Percentiles rank a stretch among this genome's conserved stretches.
Conservation (phyloP, 1,140 invertebrate genomes). For the Daktulosphaira vitifoliae region DNA sequence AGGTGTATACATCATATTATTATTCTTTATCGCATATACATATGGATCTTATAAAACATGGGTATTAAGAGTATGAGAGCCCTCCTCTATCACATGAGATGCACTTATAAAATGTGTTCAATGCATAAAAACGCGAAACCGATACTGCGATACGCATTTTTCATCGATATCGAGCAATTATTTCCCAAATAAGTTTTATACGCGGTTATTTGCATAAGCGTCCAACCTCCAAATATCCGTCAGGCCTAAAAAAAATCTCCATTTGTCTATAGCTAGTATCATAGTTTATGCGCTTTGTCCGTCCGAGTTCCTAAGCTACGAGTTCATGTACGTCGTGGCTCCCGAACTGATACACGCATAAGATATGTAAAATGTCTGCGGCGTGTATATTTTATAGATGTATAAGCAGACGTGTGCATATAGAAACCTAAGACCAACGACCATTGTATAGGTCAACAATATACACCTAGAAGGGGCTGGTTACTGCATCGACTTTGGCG, state of each 20-base stretch:
- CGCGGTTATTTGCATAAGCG: too few species aligned
- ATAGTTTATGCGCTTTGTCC: slow-evolving; percentile 13
- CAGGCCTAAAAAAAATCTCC: too few species aligned
- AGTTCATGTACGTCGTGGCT: not conserved
- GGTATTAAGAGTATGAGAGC: too few species aligned
- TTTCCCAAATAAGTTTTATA: not conserved
- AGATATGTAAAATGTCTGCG: not conserved
- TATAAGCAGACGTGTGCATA: not conserved
- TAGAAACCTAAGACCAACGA: slow-evolving; percentile 13
- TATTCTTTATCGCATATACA: not conserved
- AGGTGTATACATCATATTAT: not conserved
- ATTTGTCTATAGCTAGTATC: slow-evolving; percentile 9
- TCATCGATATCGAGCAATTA: not conserved
- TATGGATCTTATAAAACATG: too few species aligned
- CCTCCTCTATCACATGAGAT: too few species aligned
- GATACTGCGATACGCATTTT: not conserved
- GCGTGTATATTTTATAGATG: not conserved
- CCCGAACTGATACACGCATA: slow-evolving; percentile 22
- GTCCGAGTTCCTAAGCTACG: not conserved
- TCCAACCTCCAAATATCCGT: too few species aligned
- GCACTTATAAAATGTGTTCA: too few species aligned
- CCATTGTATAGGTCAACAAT: slow-evolving; percentile 32
- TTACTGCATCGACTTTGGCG: not conserved
- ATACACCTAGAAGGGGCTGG: slow-evolving; percentile 22
- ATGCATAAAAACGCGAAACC: not conserved